These are phyloP conservation scores for Pachypanchax playfairii DNA, from an alignment of 2,113 vertebrate genomes.

Conservation along the genomic window DNA sequence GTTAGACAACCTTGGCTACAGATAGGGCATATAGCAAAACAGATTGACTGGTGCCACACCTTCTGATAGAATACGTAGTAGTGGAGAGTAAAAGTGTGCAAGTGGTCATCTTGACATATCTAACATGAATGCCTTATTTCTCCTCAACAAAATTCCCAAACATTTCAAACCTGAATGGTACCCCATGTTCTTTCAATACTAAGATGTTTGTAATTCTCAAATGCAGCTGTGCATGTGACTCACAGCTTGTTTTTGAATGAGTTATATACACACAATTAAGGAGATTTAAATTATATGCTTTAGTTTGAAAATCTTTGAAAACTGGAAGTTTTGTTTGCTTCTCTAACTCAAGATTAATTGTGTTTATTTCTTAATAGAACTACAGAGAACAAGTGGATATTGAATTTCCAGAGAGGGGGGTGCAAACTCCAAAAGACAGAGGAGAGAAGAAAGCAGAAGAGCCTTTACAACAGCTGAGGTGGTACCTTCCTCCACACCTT, in stretches of 20 bases:
- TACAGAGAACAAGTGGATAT: neutral
- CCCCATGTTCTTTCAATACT: too few relatives aligned
- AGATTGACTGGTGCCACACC: neutral
- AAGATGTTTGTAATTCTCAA: too few relatives aligned
- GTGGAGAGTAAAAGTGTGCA: neutral
- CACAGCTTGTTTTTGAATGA: slow-evolving; percentile 18
- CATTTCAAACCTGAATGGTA: too few relatives aligned
- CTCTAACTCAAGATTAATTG: neutral
- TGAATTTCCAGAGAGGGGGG: neutral
- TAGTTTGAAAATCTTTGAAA: slow-evolving; percentile 1
- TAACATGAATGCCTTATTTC: too few relatives aligned
- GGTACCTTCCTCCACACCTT: neutral
- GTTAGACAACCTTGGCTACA: neutral
- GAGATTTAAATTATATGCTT: neutral
- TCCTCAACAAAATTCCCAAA: too few relatives aligned
- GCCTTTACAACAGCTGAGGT: neutral
- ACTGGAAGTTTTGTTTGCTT: neutral
- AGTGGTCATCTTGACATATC: neutral
- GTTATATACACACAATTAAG: neutral
- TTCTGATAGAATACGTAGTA: neutral
- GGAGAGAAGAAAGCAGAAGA: neutral
- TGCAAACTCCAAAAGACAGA: neutral
- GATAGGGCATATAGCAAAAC: neutral
- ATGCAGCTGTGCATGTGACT: slow-evolving; percentile 1
- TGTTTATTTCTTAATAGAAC: slow-evolving; percentile 21